Evolutionary conservation across 2,888 invertebrate genomes (phyloP), one percentile per base, ranked within the genome.

Genomic region (Bembecia ichneumoniformis): DNA sequence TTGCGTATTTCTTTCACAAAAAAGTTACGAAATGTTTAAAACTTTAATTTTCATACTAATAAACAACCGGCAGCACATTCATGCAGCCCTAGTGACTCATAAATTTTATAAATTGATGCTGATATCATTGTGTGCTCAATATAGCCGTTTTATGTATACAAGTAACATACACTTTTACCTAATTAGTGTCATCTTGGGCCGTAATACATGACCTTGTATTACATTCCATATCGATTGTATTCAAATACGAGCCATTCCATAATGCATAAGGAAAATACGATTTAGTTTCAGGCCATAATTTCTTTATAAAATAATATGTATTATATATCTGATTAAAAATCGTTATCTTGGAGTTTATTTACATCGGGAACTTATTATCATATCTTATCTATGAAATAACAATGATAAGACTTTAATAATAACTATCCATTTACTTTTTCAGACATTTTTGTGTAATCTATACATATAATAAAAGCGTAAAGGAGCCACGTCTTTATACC

Each of bases 101-200:
- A 75, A 77, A 80, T 75, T 74, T 75, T 72, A 71, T 79, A 81
- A 80, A 79, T 82, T 81, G 76, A 60, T 59, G 70, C 72, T 79
- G 76, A 78, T 82, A 82, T 79, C 77, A 80, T 77, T 74, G 66
- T 64, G 56, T 54, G 59, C 58, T 59, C 59, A 58, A 51, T 63
- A 60, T 70, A 69, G 65, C 66, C 56, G 60, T 70, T 28, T 65
- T 64, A 62, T 67, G 68, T 72, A 64, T 62, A 59, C 9, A 9
- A 20, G 20, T 20, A 63, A 57, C 59, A 59, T 54, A 64, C 68
- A 68, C 73, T 74, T 76, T 76, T 77, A 73, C 73, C 64, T 68
- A 73, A 75, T 74, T 75, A 72, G 58, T 66, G 58, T 60, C 58
- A 50, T 70, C 71, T 69, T 69, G 62, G 58, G 64, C 63, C 65